Percentiles rank a stretch among this genome's conserved stretches.
Conservation (phyloP, 2,797 vertebrate genomes). For the Odontamblyopus rebecca region DNA sequence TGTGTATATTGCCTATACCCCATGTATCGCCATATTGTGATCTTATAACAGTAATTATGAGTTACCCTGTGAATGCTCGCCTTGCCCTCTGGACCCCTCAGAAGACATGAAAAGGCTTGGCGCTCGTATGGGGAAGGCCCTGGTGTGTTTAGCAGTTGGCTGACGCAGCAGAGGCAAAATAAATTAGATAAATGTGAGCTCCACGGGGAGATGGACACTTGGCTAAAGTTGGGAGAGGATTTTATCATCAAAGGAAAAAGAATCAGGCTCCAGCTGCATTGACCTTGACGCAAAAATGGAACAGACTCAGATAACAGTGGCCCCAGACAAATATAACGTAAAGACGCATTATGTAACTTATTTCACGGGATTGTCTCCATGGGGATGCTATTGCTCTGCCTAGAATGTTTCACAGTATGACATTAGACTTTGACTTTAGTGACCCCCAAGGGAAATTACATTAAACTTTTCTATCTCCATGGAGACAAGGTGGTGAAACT, state of each 20-base stretch:
- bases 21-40: no score
- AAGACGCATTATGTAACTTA: no score
- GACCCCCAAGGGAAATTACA: no score
- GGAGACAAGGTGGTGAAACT: no score
- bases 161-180: constrained; percentile 48
- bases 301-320: background rate
- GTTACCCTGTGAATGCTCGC: background rate
- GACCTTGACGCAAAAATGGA: constrained; percentile 60
- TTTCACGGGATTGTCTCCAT: no score
- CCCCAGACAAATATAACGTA: background rate
- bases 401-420: no score
- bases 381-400: no score
- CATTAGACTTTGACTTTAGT: no score
- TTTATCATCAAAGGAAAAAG: constrained; percentile 66
- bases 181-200: constrained; percentile 72
- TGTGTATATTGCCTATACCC: no score
- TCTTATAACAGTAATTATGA: background rate
- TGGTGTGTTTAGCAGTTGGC: constrained; percentile 66
- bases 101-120: constrained; percentile 68
- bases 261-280: constrained; percentile 51
- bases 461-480: no score
- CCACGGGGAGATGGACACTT: constrained; percentile 58
- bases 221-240: constrained; percentile 55
- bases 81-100: constrained; percentile 50
- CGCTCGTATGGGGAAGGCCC: constrained; percentile 48